Evolutionary conservation across 2,797 vertebrate species (phyloP).

Genomic region (Hemibagrus guttatus): DNA sequence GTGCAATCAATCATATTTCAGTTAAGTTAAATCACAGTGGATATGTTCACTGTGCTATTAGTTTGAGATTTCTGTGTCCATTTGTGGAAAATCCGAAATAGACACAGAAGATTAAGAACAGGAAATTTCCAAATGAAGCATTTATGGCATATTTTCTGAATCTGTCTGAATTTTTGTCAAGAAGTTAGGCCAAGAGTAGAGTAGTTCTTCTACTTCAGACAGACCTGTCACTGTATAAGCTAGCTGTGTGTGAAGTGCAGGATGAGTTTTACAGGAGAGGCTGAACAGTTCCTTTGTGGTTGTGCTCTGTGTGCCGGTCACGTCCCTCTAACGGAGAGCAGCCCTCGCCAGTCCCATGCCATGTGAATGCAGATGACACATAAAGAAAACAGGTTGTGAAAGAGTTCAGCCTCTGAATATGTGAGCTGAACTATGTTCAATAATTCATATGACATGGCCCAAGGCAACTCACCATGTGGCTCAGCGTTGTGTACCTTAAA

Average conservation of each 20-base stretch:
- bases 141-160: background rate
- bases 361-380: slow-evolving; percentile 49
- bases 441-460: slow-evolving; percentile 73
- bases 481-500: background rate
- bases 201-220: background rate
- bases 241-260: slow-evolving; percentile 7
- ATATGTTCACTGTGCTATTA: background rate
- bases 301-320: slow-evolving; percentile 44
- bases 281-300: slow-evolving; percentile 31
- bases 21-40: background rate
- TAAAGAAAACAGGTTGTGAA: slow-evolving; percentile 22
- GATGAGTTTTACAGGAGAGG: slow-evolving; percentile 3
- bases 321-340: slow-evolving; percentile 18
- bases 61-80: background rate
- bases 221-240: background rate
- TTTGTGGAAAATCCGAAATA: background rate
- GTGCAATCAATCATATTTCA: slow-evolving; percentile 22
- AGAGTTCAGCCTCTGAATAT: slow-evolving; percentile 62
- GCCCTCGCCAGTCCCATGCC: slow-evolving; percentile 32
- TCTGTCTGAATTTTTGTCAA: background rate
- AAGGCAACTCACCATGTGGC: slow-evolving; percentile 49
- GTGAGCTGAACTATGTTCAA: slow-evolving; percentile 64
- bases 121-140: background rate
- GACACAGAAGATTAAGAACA: background rate
- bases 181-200: background rate